A percentile compares a stretch with the other conserved stretches of the same genome.
Conservation (phyloP, 2,797 vertebrate species). For the Gymnocypris eckloni region DNA sequence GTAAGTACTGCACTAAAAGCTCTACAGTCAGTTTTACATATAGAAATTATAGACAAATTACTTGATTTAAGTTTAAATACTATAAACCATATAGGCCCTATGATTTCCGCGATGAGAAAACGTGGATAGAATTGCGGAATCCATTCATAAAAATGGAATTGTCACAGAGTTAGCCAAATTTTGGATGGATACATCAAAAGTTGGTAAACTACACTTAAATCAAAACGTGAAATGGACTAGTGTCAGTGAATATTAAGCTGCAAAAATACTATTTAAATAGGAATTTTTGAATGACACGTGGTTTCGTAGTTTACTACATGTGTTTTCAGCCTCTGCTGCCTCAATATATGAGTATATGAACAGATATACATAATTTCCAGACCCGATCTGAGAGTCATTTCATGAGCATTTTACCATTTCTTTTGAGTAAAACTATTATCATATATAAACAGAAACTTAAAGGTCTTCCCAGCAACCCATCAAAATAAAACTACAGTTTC, state of each 20-base stretch:
- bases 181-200: background rate
- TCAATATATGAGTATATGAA: background rate
- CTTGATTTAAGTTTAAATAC: background rate
- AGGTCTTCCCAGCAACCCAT: background rate
- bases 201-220: background rate
- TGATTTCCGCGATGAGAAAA: background rate
- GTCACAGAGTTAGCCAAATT: background rate
- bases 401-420: background rate
- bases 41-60: background rate
- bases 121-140: background rate
- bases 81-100: background rate
- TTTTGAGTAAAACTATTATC: background rate
- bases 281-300: background rate
- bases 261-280: background rate
- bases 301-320: background rate
- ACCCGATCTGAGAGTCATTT: background rate
- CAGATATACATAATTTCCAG: background rate
- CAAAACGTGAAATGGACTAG: background rate
- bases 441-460: background rate
- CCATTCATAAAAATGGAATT: background rate
- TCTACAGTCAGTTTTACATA: background rate
- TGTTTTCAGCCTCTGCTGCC: background rate
- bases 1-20: conserved; percentile 65
- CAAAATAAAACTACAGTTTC: background rate
- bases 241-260: background rate